These are phyloP conservation scores for Eucidaris tribuloides DNA, from an alignment of 35 echinoderm and acorn worm genomes.

Conservation along the genomic window DNA sequence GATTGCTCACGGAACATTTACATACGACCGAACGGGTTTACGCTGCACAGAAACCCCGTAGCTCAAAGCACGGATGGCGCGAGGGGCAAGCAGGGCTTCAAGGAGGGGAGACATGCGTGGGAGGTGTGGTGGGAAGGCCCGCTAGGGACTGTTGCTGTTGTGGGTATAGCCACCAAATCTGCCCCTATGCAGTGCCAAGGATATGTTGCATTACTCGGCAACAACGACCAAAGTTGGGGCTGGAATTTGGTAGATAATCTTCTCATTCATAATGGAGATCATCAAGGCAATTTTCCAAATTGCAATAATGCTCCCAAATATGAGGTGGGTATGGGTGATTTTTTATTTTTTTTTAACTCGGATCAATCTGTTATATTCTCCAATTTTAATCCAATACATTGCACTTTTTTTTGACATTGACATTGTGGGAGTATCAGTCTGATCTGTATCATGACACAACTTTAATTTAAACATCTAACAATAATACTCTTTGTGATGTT, in stretches of 20 bases:
- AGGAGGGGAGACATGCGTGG: conserved; percentile 87
- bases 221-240: conserved; percentile 97
- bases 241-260: conserved; percentile 99
- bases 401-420: not conserved
- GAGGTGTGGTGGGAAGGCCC: conserved; percentile 99
- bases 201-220: conserved; percentile 91
- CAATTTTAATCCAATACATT: not conserved
- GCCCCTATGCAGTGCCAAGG: conserved; percentile 95
- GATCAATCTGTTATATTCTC: too few species aligned
- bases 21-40: conserved; percentile 93
- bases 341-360: not conserved
- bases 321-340: conserved; percentile 67
- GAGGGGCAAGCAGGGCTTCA: conserved; percentile 81
- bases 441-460: not conserved
- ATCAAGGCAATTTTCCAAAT: conserved; percentile 95
- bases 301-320: conserved; percentile 99
- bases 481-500: not conserved
- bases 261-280: conserved; percentile 91
- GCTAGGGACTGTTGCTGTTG: conserved; percentile 94
- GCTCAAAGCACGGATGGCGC: conserved; percentile 99
- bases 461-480: not conserved
- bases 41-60: conserved; percentile 90
- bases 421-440: not conserved
- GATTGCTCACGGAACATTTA: conserved; percentile 96
- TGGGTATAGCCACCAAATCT: conserved; percentile 91